Evolutionary conservation across 2,888 invertebrate species (phyloP).

Genomic region (Trimorus sp.): DNA sequence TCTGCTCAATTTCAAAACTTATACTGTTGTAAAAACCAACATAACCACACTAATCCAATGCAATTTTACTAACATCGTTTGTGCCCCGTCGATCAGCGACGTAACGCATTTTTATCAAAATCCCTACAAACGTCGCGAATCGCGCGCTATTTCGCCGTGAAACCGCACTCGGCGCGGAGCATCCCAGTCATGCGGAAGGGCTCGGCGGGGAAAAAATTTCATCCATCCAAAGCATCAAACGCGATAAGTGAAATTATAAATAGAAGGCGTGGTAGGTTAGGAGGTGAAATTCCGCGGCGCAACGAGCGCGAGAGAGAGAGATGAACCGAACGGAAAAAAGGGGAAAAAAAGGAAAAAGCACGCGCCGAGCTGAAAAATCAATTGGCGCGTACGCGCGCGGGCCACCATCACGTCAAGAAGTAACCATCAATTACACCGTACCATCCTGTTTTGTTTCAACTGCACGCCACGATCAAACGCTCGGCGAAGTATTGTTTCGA

Average conservation of each 20-base stretch:
- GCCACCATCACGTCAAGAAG: conserved; percentile 54
- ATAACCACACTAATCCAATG: too few species aligned
- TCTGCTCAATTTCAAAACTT: too few species aligned
- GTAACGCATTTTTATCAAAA: conserved; percentile 4
- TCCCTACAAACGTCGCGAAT: conserved; percentile 44
- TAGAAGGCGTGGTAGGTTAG: conserved; percentile 65
- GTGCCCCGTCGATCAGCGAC: too few species aligned
- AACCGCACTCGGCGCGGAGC: conserved; percentile 35
- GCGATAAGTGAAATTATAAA: conserved; percentile 67
- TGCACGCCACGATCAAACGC: conserved; percentile 50
- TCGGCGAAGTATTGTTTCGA: conserved; percentile 50
- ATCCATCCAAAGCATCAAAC: conserved; percentile 57
- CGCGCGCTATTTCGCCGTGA: conserved; percentile 33
- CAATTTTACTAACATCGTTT: too few species aligned
- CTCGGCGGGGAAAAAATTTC: conserved; percentile 57
- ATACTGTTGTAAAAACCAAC: too few species aligned
- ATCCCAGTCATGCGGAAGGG: conserved; percentile 59
- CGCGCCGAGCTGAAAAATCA: conserved; percentile 51
- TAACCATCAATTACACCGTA: conserved; percentile 63
- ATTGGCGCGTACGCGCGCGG: conserved; percentile 44
- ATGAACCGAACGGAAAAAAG: too few species aligned
- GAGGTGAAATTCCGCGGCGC: conserved; percentile 56
- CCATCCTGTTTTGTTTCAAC: conserved; percentile 54
- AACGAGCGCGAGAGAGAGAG: conserved; percentile 33
- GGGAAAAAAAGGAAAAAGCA: too few species aligned